These are phyloP conservation scores for Ophioninae sp. DNA, from an alignment of 2,888 invertebrate species.

Conservation along the genomic window DNA sequence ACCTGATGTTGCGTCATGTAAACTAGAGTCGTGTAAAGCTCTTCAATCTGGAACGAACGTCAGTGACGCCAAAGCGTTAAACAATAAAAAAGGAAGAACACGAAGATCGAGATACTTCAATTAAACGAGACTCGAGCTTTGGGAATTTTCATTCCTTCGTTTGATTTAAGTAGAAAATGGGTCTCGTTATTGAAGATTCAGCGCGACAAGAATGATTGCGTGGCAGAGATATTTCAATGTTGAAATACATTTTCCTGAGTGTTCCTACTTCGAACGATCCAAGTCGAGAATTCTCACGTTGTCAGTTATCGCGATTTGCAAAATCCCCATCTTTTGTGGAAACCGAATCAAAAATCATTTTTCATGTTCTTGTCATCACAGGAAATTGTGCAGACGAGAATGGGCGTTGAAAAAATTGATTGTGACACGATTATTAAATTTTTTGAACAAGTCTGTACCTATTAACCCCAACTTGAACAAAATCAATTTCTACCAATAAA, in stretches of 20 bases:
- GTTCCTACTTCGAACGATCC: not conserved
- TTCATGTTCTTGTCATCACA: not conserved
- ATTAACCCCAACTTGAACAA: too few relatives aligned
- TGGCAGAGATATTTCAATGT: not conserved
- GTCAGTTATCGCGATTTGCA: not conserved
- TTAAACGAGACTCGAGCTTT: conserved; percentile 26
- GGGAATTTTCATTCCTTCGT: conserved; percentile 18
- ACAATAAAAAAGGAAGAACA: not conserved
- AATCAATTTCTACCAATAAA: too few relatives aligned
- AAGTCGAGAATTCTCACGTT: not conserved
- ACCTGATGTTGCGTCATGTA: conserved; percentile 93
- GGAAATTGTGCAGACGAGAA: too few relatives aligned
- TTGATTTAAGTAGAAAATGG: conserved; percentile 26
- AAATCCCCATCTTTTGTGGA: not conserved
- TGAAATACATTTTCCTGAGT: not conserved
- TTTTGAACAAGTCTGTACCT: too few relatives aligned
- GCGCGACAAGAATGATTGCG: conserved; percentile 9
- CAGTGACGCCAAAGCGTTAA: conserved; percentile 49
- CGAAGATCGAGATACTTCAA: conserved; percentile 11
- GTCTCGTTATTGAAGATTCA: conserved; percentile 2
- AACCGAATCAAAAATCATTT: not conserved
- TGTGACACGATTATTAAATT: too few relatives aligned
- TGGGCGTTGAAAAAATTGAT: too few relatives aligned
- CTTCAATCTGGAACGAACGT: conserved; percentile 86
- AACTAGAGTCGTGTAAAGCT: conserved; percentile 91